Conservation (phyloP, 2,888 invertebrate species). For the Erebia palarica region DNA sequence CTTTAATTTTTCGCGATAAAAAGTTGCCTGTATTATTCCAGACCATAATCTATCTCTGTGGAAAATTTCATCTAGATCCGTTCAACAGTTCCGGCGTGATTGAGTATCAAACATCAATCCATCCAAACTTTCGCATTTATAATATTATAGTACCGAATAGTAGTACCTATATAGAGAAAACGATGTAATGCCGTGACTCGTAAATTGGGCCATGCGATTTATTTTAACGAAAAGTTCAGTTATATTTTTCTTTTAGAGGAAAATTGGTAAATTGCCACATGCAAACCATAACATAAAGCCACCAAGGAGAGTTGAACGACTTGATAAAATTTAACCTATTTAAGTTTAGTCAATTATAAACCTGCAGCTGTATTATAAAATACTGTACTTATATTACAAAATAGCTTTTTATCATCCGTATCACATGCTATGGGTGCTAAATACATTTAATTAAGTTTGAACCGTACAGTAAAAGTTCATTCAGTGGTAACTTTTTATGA, state of each 20-base stretch:
- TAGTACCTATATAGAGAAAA: background rate
- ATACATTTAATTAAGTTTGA: no score
- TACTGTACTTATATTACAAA: no score
- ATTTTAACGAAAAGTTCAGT: background rate
- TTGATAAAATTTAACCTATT: background rate
- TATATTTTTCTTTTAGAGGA: background rate
- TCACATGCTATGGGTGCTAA: no score
- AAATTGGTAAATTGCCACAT: slow-evolving; percentile 17
- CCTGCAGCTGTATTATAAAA: no score
- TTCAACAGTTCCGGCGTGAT: no score
- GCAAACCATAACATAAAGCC: background rate
- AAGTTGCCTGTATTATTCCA: no score
- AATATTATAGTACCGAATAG: background rate
- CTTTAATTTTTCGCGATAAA: no score
- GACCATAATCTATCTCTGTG: no score
- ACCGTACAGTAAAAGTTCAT: no score
- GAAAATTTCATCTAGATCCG: no score
- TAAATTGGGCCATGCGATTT: background rate
- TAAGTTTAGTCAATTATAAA: background rate
- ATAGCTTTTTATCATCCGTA: no score
- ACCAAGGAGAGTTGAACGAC: background rate
- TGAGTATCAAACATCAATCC: no score
- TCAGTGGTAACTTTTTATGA: background rate
- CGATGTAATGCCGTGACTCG: background rate
- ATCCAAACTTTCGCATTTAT: background rate